Evolutionary conservation across 2,888 invertebrate species (phyloP), one percentile per base, ranked within the genome.

Genomic region (Lycaena phlaeas): DNA sequence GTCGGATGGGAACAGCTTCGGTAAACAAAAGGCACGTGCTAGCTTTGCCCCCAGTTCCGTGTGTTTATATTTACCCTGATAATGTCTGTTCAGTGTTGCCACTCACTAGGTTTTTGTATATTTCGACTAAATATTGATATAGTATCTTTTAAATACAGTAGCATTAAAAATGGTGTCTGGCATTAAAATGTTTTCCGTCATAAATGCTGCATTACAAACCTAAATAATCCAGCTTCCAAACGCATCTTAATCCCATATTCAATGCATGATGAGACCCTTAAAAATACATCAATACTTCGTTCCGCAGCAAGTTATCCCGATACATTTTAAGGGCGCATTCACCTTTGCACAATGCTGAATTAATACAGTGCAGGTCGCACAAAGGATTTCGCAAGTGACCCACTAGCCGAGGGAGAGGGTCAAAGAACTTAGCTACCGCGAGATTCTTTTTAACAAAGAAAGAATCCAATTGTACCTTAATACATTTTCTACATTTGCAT

Each of bases 21-120:
- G 62, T 64, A 68, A 66, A 65, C 66, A 68, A 44, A 51, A 51
- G 53, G 59, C 68, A 70, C 67, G 69, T 65, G 70, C 63, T 58
- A 40, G 37, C 18, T 34, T 7, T 17, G 34, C 34, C 34, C 34
- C 22, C 12, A 34, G 34, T 22, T 34, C 22, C n/a, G n/a, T n/a
- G n/a, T 22, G 5, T 22, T 22, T 22, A 9, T 34, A 34, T 34
- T 30, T 34, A 34, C 34, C 22, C n/a, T n/a, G n/a, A n/a, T n/a
- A n/a, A n/a, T n/a, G n/a, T n/a, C n/a, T n/a, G n/a, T n/a, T n/a
- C n/a, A n/a, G n/a, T n/a, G n/a, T n/a, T n/a, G n/a, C n/a, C n/a
- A n/a, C n/a, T n/a, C n/a, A n/a, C n/a, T n/a, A n/a, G n/a, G n/a
- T n/a, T n/a, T n/a, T n/a, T n/a, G n/a, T n/a, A n/a, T n/a, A n/a